Conservation (phyloP, 2,888 invertebrate species). For the Nebria salina region DNA sequence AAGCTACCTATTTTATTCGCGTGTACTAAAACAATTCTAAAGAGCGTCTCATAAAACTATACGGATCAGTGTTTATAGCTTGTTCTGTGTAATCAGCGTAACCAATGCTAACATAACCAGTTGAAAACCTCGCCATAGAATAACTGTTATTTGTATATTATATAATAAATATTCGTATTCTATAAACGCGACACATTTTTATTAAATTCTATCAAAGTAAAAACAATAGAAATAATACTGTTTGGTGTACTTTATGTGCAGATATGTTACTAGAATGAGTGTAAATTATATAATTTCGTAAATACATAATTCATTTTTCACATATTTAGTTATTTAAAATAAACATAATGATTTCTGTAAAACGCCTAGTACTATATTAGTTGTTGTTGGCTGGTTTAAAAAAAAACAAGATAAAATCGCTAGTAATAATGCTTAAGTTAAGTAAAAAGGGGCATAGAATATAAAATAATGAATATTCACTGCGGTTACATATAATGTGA, state of each 20-base stretch:
- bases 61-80: slow-evolving; percentile 31
- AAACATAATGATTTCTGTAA: background rate
- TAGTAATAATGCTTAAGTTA: background rate
- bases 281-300: background rate
- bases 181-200: too few species aligned
- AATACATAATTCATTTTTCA: slow-evolving; percentile 1
- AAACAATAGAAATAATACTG: too few species aligned
- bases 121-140: too few species aligned
- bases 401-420: background rate
- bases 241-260: too few species aligned
- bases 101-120: background rate
- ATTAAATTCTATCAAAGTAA: too few species aligned
- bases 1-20: too few species aligned
- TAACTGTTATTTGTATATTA: too few species aligned
- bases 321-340: background rate
- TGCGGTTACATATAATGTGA: slow-evolving; percentile 27
- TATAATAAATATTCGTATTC: too few species aligned
- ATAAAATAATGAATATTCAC: slow-evolving; percentile 40
- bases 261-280: too few species aligned
- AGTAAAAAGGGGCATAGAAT: background rate
- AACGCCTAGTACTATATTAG: background rate
- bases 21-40: too few species aligned
- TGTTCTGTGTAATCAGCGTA: slow-evolving; percentile 31
- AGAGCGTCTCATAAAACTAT: slow-evolving; percentile 22
- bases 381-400: background rate